Evolutionary conservation across 2,888 invertebrate species (phyloP).

Genomic region (Heliconius ismenius): DNA sequence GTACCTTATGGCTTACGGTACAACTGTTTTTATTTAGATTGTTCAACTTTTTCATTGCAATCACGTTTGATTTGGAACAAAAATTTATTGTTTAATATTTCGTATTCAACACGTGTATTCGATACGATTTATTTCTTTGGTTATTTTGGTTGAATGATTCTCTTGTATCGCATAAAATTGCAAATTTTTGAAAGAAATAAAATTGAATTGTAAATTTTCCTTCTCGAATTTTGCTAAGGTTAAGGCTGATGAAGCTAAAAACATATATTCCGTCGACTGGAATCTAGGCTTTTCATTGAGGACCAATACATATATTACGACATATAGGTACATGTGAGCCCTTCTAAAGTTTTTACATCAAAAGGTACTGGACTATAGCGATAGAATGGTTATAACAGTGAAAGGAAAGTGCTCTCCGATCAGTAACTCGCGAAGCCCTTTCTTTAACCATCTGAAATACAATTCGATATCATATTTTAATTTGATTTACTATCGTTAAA

Average conservation of each 20-base stretch:
- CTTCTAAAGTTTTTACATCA: background rate
- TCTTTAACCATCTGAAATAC: conserved; percentile 22
- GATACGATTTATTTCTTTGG: conserved; percentile 14
- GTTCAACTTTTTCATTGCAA: background rate
- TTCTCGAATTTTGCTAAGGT: background rate
- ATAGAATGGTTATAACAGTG: conserved; percentile 24
- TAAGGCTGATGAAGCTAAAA: background rate
- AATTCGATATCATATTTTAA: conserved; percentile 21
- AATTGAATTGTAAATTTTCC: background rate
- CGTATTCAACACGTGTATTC: background rate
- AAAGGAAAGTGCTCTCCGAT: conserved; percentile 17
- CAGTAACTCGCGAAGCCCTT: conserved; percentile 9
- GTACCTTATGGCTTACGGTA: conserved; percentile 29
- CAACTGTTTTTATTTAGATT: background rate
- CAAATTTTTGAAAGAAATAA: background rate
- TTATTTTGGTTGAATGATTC: background rate
- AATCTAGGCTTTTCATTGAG: background rate
- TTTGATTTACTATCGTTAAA: conserved; percentile 17
- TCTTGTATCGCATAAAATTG: background rate
- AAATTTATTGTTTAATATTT: conserved; percentile 18
- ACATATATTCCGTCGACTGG: background rate
- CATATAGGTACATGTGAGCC: background rate
- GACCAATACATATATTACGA: background rate
- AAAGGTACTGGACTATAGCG: conserved; percentile 13
- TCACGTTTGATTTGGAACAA: conserved; percentile 21